Evolutionary conservation across 2,888 invertebrate genomes (phyloP).

Genomic region (Diplazon laetatorius): DNA sequence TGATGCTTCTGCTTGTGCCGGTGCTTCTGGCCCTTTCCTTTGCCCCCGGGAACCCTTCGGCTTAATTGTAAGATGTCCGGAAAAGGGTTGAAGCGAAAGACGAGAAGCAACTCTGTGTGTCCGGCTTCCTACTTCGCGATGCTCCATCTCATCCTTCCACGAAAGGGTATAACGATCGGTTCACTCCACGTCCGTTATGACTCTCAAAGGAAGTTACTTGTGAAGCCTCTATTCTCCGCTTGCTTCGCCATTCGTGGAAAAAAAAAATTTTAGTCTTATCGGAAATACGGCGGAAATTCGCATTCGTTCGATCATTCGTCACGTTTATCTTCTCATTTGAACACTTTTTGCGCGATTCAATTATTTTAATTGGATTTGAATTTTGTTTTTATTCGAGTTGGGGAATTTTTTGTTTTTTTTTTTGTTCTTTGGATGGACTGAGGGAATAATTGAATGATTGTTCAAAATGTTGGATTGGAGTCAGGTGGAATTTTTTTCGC

Average conservation of each 20-base stretch:
- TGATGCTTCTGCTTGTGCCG: too few relatives aligned
- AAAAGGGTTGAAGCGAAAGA: constrained; percentile 12
- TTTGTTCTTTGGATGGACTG: too few relatives aligned
- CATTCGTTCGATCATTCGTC: not conserved
- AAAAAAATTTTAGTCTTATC: not conserved
- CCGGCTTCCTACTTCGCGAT: not conserved
- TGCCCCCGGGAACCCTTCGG: constrained; percentile 38
- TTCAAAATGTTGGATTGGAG: too few relatives aligned
- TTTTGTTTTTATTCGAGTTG: too few relatives aligned
- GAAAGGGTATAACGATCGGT: constrained; percentile 46
- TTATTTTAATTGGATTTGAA: too few relatives aligned
- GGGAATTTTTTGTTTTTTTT: too few relatives aligned
- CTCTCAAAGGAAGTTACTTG: constrained; percentile 55
- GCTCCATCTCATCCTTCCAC: not conserved
- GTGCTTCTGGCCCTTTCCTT: constrained; percentile 37
- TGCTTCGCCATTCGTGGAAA: not conserved
- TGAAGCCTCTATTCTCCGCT: not conserved
- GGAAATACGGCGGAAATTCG: too few relatives aligned
- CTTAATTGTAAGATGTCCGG: constrained; percentile 58
- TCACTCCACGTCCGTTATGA: constrained; percentile 39
- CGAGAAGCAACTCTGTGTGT: constrained; percentile 15
- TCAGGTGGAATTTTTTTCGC: too few relatives aligned
- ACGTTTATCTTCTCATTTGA: not conserved
- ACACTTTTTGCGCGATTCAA: too few relatives aligned
- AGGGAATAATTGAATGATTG: too few relatives aligned